Percentiles rank a stretch among this genome's conserved stretches.
These are phyloP conservation scores for Diacarnus erythraeanus DNA, from an alignment of 37 sponge, comb jelly and placozoan species.

Conservation along the genomic window DNA sequence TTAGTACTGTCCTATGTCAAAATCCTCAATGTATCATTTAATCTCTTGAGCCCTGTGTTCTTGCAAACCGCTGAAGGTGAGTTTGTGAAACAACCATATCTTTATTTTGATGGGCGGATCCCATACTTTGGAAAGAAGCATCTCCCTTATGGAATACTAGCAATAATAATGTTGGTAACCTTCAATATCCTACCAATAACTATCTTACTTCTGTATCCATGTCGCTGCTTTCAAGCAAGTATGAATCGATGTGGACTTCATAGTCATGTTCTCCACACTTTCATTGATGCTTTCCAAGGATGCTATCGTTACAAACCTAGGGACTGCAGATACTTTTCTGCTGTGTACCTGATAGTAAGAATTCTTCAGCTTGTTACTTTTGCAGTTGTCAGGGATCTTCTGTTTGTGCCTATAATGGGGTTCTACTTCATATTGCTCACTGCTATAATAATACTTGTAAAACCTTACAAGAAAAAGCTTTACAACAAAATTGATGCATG, in stretches of 20 bases:
- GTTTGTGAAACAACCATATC: background rate
- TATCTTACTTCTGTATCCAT: slow-evolving; percentile 20
- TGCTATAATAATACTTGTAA: background rate
- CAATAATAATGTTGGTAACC: background rate
- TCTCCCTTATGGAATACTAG: slow-evolving; percentile 17
- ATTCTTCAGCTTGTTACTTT: slow-evolving; percentile 4
- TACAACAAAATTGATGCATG: background rate
- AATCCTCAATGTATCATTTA: slow-evolving; percentile 5
- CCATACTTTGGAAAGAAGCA: slow-evolving; percentile 18
- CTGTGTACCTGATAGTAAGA: background rate
- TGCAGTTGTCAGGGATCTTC: background rate
- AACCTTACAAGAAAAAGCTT: background rate
- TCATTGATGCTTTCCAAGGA: slow-evolving; percentile 27
- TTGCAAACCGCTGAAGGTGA: background rate
- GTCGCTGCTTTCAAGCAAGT: slow-evolving; percentile 4
- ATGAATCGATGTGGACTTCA: background rate
- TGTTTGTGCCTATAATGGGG: background rate
- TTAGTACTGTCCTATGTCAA: slow-evolving; percentile 16
- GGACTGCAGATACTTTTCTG: slow-evolving; percentile 9
- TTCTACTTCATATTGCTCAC: background rate
- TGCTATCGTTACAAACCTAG: background rate
- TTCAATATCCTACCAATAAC: slow-evolving; percentile 7
- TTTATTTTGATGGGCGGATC: slow-evolving; percentile 8
- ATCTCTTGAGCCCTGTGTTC: slow-evolving; percentile 4
- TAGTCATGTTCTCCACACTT: background rate